Base-by-base conservation (phyloP, 92 coral and sea anemone genomes). In the Zoanthus gigantus region DNA sequence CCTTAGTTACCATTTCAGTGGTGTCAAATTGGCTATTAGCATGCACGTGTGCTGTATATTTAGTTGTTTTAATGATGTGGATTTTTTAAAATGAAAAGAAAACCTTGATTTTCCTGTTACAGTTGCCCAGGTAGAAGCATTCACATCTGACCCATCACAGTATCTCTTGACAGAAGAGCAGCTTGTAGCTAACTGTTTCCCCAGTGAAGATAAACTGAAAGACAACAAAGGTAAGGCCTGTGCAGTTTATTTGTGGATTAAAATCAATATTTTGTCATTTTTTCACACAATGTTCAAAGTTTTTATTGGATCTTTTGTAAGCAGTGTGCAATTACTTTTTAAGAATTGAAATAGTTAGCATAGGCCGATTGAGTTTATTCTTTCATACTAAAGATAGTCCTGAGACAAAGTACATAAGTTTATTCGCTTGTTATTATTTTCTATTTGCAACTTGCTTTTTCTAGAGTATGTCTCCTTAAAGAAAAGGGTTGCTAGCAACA, bases 381-480 rank as follows among this genome's bases (percentile, higher is more conserved):
- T 37, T 37, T 37, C 4, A 37, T 37, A 2, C 4, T 37, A 37
- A 37, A 37, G 42, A 37, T 37, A 37, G 4, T 4, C 23, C 23
- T 23, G 23, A 37, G 42, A 37, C 42, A 37, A 37, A 37, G 42
- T 4, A 37, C 2, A 37, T 7, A 2, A 30, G 1, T 78, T 14
- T 17, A 31, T 9, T 61, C 9, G 56, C 16, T 1, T 58, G 17
- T 3, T 7, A 30, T 3, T 6, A 29, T 5, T n/a, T 7, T n/a
- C 13, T 53, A 28, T 13, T 5, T 16, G 3, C 57, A 37, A 11
- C 11, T 74, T 23, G 52, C 61, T 78, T 77, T 87, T 72, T 30
- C 60, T 83, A 71, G 81, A 48, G 13, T 74, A 77, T 78, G 57
- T 90, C 46, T 84, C 37, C 73, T 71, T 85, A 15, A 79, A 84